Base-by-base conservation (phyloP, 2,888 invertebrate genomes). In the Allolobophora icterica region DNA sequence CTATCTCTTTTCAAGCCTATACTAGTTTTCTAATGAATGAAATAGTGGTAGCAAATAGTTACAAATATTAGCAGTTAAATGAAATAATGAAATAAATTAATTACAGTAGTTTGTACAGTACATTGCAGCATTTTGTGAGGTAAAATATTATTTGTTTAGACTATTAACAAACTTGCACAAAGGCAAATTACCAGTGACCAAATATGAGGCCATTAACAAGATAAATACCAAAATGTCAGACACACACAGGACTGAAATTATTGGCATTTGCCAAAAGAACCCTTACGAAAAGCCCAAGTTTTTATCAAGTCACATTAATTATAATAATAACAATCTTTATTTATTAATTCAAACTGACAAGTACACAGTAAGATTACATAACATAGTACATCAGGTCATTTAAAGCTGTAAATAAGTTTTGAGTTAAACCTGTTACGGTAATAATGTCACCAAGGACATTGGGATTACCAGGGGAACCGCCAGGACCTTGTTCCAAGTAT, bases 401-500 rank as follows among this genome's bases (percentile, higher is more conserved):
- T 8, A 71, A 71, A 71, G 30, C n/a, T 71, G 71, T 71, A 71
- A n/a, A n/a, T 71, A 17, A 71, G 71, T 71, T 71, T 71, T n/a
- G 71, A 71, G 71, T 71, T 17, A 58, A 87, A 89, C 89, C 91
- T 34, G 91, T 45, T 40, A 89, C 38, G 35, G 91, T 52, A 30
- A 91, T 89, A 45, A 91, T 91, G 89, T 91, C 91, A 34, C 89
- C 91, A 45, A 91, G 84, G 45, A 91, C 89, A 45, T 91, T 87
- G 24, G 91, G 91, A 52, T 89, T 89, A 17, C 89, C 91, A 34
- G 38, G 87, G 35, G 87, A 87, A 87, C 87, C 87, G 8, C 42
- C 83, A 5, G 90, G n/a, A 40, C 52, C 90, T 34, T 90, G 71
- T 38, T 91, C 91, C 35, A 91, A 34, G 24, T 90, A 90, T 13